Base-by-base conservation (phyloP, 1,140 invertebrate genomes). In the Archivesica marissinica region DNA sequence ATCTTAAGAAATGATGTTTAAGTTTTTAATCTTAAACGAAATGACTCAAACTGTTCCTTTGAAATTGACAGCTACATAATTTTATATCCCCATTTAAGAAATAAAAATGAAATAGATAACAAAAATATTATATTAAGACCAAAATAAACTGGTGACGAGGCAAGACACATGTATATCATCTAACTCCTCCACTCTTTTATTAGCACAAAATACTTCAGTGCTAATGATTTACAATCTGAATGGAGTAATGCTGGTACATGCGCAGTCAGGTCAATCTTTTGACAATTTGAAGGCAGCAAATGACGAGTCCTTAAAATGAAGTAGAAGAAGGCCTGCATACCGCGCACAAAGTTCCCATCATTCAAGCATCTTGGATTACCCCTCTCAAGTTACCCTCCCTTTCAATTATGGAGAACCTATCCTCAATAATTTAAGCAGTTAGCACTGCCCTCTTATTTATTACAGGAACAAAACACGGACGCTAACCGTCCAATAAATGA, bases 401-500 rank as follows among this genome's bases (percentile, higher is more conserved):
- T 79, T 68, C 77, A 79, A 79, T 79, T 50, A 50, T 20, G 15
- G 41, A 17, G 39, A 79, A 59, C 77, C 61, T 79, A 68, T 44
- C 54, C 38, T 39, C 56, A 47, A 39, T 66, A 79, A 79, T 79
- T 66, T 38, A 66, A 79, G 77, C 47, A 52, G 66, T 66, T 28
- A 41, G 17, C 47, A 17, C 56, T 79, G 38, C 35, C 56, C 61
- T 35, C 77, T 44, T 64, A 44, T 64, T 79, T 66, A 79, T 79
- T 79, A 79, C 13, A 47, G 41, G 44, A 23, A 66, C 77, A 66
- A 61, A 66, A 79, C 59, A 64, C 30, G 44, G 44, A 61, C 77
- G 56, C 52, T 64, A 50, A 79, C 23, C 33, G 61, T 68, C 56
- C 56, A 35, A 79, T 79, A 66, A 79, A 79, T 66, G 77, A 79